Evolutionary conservation across 2,888 invertebrate species (phyloP), one percentile per base, ranked within the genome.

Genomic region (Eupeodes luniger): DNA sequence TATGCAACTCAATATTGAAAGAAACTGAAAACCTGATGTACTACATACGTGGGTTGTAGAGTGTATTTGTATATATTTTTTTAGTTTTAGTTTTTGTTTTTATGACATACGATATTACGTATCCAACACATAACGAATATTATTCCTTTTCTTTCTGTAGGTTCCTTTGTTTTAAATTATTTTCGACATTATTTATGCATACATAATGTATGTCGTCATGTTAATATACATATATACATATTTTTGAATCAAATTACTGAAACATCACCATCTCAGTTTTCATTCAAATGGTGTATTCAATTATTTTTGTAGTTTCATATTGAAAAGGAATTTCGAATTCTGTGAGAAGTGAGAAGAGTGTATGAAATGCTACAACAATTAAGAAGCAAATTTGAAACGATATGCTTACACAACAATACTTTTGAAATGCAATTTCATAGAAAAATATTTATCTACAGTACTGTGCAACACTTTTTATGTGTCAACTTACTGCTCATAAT

Each of bases 211-310:
- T 64, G 5, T 27, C n/a, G n/a, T n/a, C 51, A 51, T 53, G 51
- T 36, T 12, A 27, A 51, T n/a, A 34, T 27, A 2, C 27, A 27
- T 27, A 27, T 3, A 27, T 27, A 3, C 40, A 40, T 40, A 40
- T 36, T 36, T 67, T 67, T 34, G n/a, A 67, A 67, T 67, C n/a
- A 36, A 53, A 67, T 67, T 53, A 67, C 27, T 67, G 19, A 34
- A 34, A 51, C 34, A 51, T n/a, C 14, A 51, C 27, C n/a, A 67
- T n/a, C n/a, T n/a, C n/a, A 5, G 36, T 47, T 47, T 12, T 12
- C 12, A 19, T 19, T 11, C 44, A 27, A 34, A 12, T 36, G n/a
- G 4, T 14, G 19, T 14, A 51, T 10, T n/a, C 9, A 34, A 34
- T 67, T 67, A 36, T n/a, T 36, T n/a, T 34, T 67, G 67, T 16